Evolutionary conservation across 2,888 invertebrate genomes (phyloP).

Genomic region (Scaptomyza parva): DNA sequence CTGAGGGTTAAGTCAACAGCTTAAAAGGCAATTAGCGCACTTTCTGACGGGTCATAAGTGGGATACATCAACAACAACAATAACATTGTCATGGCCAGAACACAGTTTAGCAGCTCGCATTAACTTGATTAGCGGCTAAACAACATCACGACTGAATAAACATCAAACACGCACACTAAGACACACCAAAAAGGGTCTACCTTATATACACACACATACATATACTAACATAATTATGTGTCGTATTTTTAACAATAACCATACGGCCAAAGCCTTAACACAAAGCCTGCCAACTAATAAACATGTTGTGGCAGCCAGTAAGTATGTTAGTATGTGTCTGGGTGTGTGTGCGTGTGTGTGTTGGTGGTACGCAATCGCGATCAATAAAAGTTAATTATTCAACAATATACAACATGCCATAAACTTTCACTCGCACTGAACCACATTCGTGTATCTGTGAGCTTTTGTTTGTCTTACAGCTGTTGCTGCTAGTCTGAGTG

Average conservation of each 20-base stretch:
- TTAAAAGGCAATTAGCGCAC: slow-evolving; percentile 79
- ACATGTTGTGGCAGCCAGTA: slow-evolving; percentile 52
- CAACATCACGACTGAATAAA: slow-evolving; percentile 48
- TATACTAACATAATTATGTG: slow-evolving; percentile 60
- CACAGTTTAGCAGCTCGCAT: slow-evolving; percentile 65
- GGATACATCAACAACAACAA: slow-evolving; percentile 18
- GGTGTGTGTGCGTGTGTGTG: slow-evolving; percentile 13
- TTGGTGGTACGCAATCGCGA: slow-evolving; percentile 53
- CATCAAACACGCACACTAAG: slow-evolving; percentile 10
- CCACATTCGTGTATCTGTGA: slow-evolving; percentile 39
- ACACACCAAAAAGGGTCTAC: neutral
- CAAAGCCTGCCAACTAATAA: slow-evolving; percentile 73
- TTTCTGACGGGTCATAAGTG: slow-evolving; percentile 38
- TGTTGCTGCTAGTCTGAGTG: slow-evolving; percentile 36
- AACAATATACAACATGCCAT: slow-evolving; percentile 61
- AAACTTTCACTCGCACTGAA: slow-evolving; percentile 61
- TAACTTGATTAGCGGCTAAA: slow-evolving; percentile 77
- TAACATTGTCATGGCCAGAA: slow-evolving; percentile 62
- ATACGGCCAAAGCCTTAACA: slow-evolving; percentile 49
- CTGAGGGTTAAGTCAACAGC: slow-evolving; percentile 68
- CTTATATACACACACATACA: neutral
- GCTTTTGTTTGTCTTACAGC: slow-evolving; percentile 57
- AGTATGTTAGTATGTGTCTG: slow-evolving; percentile 7
- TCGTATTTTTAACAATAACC: slow-evolving; percentile 65
- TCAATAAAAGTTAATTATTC: slow-evolving; percentile 83